These are phyloP conservation scores for Pristionchus entomophagus DNA, from an alignment of 2,888 invertebrate species.

Conservation along the genomic window DNA sequence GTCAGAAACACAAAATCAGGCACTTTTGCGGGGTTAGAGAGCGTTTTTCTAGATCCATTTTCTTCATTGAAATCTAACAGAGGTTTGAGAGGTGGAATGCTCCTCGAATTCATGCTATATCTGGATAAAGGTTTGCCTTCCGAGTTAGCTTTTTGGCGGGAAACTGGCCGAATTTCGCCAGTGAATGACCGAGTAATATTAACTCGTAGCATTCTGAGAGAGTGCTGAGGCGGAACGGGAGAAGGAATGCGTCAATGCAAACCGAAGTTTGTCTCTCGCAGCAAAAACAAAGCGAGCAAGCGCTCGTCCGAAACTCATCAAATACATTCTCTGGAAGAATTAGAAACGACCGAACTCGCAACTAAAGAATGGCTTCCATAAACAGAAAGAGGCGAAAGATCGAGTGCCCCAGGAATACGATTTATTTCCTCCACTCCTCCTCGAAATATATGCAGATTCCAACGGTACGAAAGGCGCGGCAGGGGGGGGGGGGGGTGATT, in stretches of 20 bases:
- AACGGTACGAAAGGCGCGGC: not conserved
- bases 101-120: too few species aligned
- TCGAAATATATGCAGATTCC: conserved; percentile 29
- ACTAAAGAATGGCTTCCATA: not conserved
- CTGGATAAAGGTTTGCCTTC: too few species aligned
- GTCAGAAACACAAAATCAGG: not conserved
- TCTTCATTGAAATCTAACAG: too few species aligned
- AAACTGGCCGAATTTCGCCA: too few species aligned
- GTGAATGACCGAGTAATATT: not conserved
- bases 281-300: not conserved
- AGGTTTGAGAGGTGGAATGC: too few species aligned
- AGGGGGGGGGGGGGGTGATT: not conserved
- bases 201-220: not conserved
- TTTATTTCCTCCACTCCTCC: not conserved
- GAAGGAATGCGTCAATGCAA: not conserved
- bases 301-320: not conserved
- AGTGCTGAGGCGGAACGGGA: not conserved
- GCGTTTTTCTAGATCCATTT: too few species aligned
- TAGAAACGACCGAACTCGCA: too few species aligned
- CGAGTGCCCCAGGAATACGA: not conserved
- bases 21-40: too few species aligned
- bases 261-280: not conserved
- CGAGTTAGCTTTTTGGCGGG: too few species aligned
- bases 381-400: not conserved
- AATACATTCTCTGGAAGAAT: not conserved